Evolutionary conservation across 2,888 invertebrate genomes (phyloP), one percentile per base, ranked within the genome.

Genomic region (Agriopis leucophaearia): DNA sequence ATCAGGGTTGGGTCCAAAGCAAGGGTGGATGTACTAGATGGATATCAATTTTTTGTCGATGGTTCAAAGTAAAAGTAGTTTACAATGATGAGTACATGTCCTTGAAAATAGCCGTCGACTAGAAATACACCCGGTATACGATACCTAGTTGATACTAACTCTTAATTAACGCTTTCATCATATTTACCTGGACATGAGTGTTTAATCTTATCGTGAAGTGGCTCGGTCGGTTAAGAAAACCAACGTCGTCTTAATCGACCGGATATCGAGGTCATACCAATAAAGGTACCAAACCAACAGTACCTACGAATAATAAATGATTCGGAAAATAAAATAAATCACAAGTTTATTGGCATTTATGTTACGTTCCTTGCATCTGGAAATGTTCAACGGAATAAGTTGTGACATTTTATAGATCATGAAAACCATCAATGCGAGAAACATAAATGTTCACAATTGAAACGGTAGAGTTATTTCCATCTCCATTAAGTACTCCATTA

Each of bases 191-290:
- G 38, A 8, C 38, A 35, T 35, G 12, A 42, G 45, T 58, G 52
- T 16, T 42, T 58, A 58, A 60, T 60, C 55, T 60, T 66, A 66
- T 66, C 65, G 40, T 38, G 48, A 27, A 40, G 54, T 56, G 38
- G 64, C 45, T 18, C 36, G 58, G 18, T 64, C 40, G 55, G 59
- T 55, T 56, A 56, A 56, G 51, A 61, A 66, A 61, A 61, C 56
- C 15, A 66, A 55, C 36, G 51, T 44, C 42, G 58, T 35, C 35
- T 60, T 48, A 60, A 66, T 51, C 61, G 36, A 42, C 47, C 45
- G 55, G 50, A 61, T 56, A 61, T 66, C 38, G 56, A 56, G 60
- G 60, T 56, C 54, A 56, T 45, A 36, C 10, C 13, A 50, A 66
- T 60, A 55, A 47, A 27, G 10, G 9, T 36, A 18, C 16, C 16